Evolutionary conservation across 2,797 vertebrate genomes (phyloP).

Genomic region (Anableps anableps): DNA sequence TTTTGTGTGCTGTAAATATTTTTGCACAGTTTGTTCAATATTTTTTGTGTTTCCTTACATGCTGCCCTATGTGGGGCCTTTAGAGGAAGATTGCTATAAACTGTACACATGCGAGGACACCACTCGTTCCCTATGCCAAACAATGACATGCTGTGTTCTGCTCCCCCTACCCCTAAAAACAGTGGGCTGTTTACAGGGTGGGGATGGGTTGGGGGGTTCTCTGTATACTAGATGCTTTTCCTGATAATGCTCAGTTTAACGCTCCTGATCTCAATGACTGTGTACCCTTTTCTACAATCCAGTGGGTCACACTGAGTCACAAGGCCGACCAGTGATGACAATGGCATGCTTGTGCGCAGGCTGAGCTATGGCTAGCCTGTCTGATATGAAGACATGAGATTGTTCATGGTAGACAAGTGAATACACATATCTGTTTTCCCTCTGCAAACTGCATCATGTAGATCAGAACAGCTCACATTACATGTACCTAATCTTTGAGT

Average conservation of each 20-base stretch:
- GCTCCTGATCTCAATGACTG: slow-evolving; percentile 62
- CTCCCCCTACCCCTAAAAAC: slow-evolving; percentile 56
- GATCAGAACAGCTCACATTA: slow-evolving; percentile 16
- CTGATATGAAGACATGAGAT: slow-evolving; percentile 67
- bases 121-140: slow-evolving; percentile 71
- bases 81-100: slow-evolving; percentile 57
- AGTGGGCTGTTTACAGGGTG: slow-evolving; percentile 68
- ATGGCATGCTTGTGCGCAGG: slow-evolving; percentile 76
- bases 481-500: slow-evolving; percentile 25
- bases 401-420: slow-evolving; percentile 64
- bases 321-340: slow-evolving; percentile 78
- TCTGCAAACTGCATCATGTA: neutral
- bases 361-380: slow-evolving; percentile 52
- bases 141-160: slow-evolving; percentile 79
- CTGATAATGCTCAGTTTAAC: slow-evolving; percentile 69
- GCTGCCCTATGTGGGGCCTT: slow-evolving; percentile 39
- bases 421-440: neutral
- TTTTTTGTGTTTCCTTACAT: slow-evolving; percentile 25
- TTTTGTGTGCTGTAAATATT: neutral
- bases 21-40: slow-evolving; percentile 37
- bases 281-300: slow-evolving; percentile 62
- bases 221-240: slow-evolving; percentile 69
- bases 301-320: slow-evolving; percentile 79
- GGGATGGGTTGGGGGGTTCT: slow-evolving; percentile 38
- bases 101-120: slow-evolving; percentile 61